phyloP scores from a whole-genome alignment of 1,140 invertebrate genomes.

The Drosophila jambulina region DNA sequence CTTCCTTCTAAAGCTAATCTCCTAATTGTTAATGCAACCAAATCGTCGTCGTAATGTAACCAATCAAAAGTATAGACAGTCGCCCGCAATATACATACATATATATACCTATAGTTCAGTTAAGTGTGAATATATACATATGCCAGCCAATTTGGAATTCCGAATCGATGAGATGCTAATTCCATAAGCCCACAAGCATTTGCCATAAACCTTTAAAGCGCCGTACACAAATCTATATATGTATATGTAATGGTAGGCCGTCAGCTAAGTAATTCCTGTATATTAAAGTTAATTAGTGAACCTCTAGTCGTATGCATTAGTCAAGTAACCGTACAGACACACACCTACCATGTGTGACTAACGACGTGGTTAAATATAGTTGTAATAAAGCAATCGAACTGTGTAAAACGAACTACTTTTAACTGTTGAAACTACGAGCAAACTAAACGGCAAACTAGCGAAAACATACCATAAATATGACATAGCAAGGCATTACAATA shows the following conservation, averaged over 20 bases:
- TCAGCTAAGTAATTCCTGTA: slow-evolving; percentile 69
- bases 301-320: slow-evolving; percentile 42
- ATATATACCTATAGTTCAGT: slow-evolving; percentile 18
- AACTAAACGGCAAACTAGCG: slow-evolving; percentile 53
- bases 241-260: slow-evolving; percentile 45
- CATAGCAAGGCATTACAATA: slow-evolving; percentile 59
- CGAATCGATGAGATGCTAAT: slow-evolving; percentile 44
- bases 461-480: slow-evolving; percentile 50
- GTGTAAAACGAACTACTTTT: slow-evolving; percentile 70
- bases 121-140: slow-evolving; percentile 54
- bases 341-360: slow-evolving; percentile 19
- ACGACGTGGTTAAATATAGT: slow-evolving; percentile 53
- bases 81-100: slow-evolving; percentile 14
- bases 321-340: slow-evolving; percentile 22
- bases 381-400: slow-evolving; percentile 72
- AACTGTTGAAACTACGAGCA: slow-evolving; percentile 54
- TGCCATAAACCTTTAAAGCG: slow-evolving; percentile 34
- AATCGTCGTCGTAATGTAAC: slow-evolving; percentile 14
- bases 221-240: slow-evolving; percentile 37
- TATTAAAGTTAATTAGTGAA: slow-evolving; percentile 73
- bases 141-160: slow-evolving; percentile 67
- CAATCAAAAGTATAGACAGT: slow-evolving; percentile 43
- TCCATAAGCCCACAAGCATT: slow-evolving; percentile 51
- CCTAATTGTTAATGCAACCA: slow-evolving; percentile 23
- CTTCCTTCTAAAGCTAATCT: background rate